Base-by-base conservation (phyloP, 2,888 invertebrate genomes). In the Dryobota labecula region DNA sequence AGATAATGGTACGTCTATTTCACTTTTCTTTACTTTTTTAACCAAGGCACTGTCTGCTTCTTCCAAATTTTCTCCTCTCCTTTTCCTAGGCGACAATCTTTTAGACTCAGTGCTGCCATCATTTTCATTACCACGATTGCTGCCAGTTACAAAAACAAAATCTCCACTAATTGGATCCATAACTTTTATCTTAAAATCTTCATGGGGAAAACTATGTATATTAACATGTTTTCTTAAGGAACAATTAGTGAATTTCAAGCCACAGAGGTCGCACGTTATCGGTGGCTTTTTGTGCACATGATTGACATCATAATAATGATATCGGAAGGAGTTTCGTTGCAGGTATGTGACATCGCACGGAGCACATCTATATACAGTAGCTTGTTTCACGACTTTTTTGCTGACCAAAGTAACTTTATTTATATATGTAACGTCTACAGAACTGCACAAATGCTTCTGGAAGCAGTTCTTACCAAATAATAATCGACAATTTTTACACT, bases 161-260 rank as follows among this genome's bases (percentile, higher is more conserved):
- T 1, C 0, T 0, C 71, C 73, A 0, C 1, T 61, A 0, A 43
- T 15, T 0, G 77, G 66, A 9, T 84, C 73, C 0, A 82, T 2
- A 4, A 84, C 30, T 61, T 81, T 81, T 0, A 84, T 84, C 3
- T 64, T 58, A 15, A 51, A 84, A 0, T 67, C 54, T 15, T 56
- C 58, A 2, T 62, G 15, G 0, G 15, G 15, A 2, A 18, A 3
- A 2, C 13, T 41, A 13, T 84, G 84, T 3, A 70, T 8, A 8
- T 27, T 1, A 0, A 9, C 0, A 27, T 84, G 84, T 36, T 70
- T 82, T 2, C 4, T 38, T 0, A 53, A 64, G 0, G 70, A 71
- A 9, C 49, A 30, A 0, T 38, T n/a, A 0, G 82, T 77, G 41
- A 85, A 85, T 43, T n/a, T 73, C 0, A 84, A 38, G 0, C 65